Evolutionary conservation across 2,113 vertebrate species (phyloP).

Genomic region (Anoplopoma fimbria): DNA sequence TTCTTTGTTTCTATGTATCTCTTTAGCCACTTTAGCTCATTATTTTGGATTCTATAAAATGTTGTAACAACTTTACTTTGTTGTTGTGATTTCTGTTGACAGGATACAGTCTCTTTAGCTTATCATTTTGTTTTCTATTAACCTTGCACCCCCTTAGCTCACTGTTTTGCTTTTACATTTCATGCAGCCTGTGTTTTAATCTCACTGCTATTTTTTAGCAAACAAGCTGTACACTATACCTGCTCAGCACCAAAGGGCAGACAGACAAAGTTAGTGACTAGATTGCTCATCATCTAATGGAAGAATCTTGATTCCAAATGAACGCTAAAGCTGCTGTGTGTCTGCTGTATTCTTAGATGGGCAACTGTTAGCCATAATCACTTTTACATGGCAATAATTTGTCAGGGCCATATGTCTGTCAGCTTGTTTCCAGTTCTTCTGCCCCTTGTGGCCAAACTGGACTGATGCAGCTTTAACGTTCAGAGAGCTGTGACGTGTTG

Average conservation of each 20-base stretch:
- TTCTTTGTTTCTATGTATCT: not conserved
- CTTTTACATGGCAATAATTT: not conserved
- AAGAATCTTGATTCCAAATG: not conserved
- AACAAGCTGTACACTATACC: not conserved
- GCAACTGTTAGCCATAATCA: not conserved
- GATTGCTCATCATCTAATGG: not conserved
- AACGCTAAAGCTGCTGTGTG: not conserved
- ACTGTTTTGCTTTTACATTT: not conserved
- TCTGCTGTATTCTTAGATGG: not conserved
- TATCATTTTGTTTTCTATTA: too few species aligned
- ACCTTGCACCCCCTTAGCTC: not conserved
- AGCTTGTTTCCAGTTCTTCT: not conserved
- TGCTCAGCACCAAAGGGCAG: not conserved
- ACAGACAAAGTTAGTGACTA: not conserved
- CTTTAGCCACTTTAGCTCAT: not conserved
- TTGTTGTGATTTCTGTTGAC: not conserved
- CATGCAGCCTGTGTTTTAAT: too few species aligned
- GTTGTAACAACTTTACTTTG: too few species aligned
- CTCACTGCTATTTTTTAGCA: not conserved
- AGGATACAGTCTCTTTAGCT: too few species aligned
- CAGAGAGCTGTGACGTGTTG: not conserved
- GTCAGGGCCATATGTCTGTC: not conserved
- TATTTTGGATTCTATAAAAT: not conserved
- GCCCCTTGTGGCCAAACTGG: too few species aligned
- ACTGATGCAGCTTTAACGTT: not conserved